These are phyloP conservation scores for Boloria euphrosyne DNA, from an alignment of 2,888 invertebrate species.

Conservation along the genomic window DNA sequence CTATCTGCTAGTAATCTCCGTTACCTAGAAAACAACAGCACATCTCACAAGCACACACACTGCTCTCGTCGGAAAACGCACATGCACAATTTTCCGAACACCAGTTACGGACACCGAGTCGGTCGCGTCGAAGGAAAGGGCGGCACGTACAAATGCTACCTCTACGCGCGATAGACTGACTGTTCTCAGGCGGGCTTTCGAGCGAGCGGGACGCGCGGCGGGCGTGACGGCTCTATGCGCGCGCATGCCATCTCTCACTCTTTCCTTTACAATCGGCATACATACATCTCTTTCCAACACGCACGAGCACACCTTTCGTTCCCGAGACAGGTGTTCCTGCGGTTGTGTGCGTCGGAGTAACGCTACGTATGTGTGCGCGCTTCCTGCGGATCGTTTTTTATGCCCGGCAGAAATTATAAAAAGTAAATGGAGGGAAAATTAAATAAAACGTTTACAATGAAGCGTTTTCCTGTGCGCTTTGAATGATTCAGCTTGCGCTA, in stretches of 20 bases:
- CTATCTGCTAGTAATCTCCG: slow-evolving; percentile 64
- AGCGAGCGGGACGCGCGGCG: slow-evolving; percentile 79
- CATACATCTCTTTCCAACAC: slow-evolving; percentile 60
- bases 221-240: slow-evolving; percentile 76
- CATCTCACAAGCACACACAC: slow-evolving; percentile 81
- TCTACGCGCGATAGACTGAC: slow-evolving; percentile 80
- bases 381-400: slow-evolving; percentile 82
- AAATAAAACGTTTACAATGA: slow-evolving; percentile 82
- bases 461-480: slow-evolving; percentile 81
- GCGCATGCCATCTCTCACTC: slow-evolving; percentile 71
- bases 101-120: slow-evolving; percentile 80
- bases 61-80: slow-evolving; percentile 80
- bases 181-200: slow-evolving; percentile 57
- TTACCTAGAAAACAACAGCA: slow-evolving; percentile 83
- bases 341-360: slow-evolving; percentile 75
- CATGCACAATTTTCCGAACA: slow-evolving; percentile 83
- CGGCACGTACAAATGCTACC: slow-evolving; percentile 74
- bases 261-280: slow-evolving; percentile 53
- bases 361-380: slow-evolving; percentile 65
- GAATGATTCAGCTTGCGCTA: slow-evolving; percentile 77
- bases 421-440: slow-evolving; percentile 83
- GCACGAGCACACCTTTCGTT: slow-evolving; percentile 79
- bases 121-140: slow-evolving; percentile 75
- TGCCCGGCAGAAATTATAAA: slow-evolving; percentile 81
- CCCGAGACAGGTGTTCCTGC: slow-evolving; percentile 80